phyloP scores from a whole-genome alignment of 2,888 invertebrate species.

The Cylloceria caligata region DNA sequence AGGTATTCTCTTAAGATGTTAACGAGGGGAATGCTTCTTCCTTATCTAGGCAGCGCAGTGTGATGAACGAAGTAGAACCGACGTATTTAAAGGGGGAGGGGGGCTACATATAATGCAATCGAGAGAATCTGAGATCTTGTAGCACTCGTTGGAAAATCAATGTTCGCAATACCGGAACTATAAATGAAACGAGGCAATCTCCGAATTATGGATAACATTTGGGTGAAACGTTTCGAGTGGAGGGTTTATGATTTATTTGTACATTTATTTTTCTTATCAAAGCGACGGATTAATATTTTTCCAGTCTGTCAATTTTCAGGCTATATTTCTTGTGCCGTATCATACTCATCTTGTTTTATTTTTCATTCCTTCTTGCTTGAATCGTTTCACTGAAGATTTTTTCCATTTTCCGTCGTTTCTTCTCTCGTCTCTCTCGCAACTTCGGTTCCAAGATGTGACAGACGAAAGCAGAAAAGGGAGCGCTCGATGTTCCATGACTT shows the following conservation, averaged over 20 bases:
- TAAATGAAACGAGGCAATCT: conserved; percentile 22
- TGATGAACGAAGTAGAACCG: conserved; percentile 11
- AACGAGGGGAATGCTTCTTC: conserved; percentile 30
- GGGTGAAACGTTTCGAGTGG: conserved; percentile 17
- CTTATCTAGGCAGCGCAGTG: neutral
- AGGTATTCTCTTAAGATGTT: conserved; percentile 52
- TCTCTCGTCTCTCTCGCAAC: neutral
- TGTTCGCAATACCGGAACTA: conserved; percentile 33
- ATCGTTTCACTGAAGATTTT: conserved; percentile 3
- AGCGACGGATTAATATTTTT: too few species aligned
- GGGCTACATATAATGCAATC: neutral
- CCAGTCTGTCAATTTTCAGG: conserved; percentile 7
- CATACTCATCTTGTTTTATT: conserved; percentile 11
- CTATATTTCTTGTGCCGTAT: conserved; percentile 10
- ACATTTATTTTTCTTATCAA: too few species aligned
- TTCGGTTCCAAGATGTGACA: neutral
- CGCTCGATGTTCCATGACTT: conserved; percentile 60
- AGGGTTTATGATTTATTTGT: too few species aligned
- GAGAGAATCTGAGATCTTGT: conserved; percentile 7
- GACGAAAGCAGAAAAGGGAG: conserved; percentile 14
- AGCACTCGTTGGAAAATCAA: conserved; percentile 48
- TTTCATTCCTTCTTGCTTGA: neutral
- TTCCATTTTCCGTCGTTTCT: neutral
- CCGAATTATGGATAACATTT: conserved; percentile 37
- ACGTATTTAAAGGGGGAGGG: conserved; percentile 24